phyloP scores from a whole-genome alignment of 92 coral and sea anemone genomes.

The Zoanthus sociatus region DNA sequence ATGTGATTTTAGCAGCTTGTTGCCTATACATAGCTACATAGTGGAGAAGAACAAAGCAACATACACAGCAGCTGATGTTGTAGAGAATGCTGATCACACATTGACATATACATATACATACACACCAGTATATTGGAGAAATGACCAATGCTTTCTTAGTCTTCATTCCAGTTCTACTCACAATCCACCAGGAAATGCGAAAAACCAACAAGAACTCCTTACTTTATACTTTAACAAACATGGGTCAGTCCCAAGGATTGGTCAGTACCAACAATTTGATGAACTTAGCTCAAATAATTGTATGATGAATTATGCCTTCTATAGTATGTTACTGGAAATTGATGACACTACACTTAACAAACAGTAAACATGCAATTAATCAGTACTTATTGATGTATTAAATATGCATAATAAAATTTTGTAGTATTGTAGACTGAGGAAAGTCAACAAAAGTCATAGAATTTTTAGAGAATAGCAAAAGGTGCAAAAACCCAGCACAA shows the following conservation, averaged over 20 bases:
- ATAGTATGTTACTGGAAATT: background rate
- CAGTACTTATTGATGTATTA: too few species aligned
- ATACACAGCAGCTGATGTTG: conserved; percentile 37
- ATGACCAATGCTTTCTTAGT: conserved; percentile 14
- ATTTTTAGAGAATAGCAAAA: too few species aligned
- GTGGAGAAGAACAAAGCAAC: conserved; percentile 38
- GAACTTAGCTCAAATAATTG: background rate
- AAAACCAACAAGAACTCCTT: conserved; percentile 35
- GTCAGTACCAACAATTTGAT: background rate
- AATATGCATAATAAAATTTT: too few species aligned
- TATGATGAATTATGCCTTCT: conserved; percentile 1
- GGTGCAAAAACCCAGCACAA: too few species aligned
- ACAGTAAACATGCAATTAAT: background rate
- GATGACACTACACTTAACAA: background rate
- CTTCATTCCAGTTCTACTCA: conserved; percentile 31
- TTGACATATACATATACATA: too few species aligned
- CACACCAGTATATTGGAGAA: conserved; percentile 38
- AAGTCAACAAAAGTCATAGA: too few species aligned
- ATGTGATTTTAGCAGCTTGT: conserved; percentile 44
- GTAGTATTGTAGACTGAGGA: too few species aligned
- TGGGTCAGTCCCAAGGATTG: conserved; percentile 47
- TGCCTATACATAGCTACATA: conserved; percentile 45
- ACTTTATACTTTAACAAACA: conserved; percentile 26
- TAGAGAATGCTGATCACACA: conserved; percentile 46
- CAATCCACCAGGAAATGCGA: conserved; percentile 41